Base-by-base conservation (phyloP, 2,113 vertebrate species). In the Dissostichus mawsoni region DNA sequence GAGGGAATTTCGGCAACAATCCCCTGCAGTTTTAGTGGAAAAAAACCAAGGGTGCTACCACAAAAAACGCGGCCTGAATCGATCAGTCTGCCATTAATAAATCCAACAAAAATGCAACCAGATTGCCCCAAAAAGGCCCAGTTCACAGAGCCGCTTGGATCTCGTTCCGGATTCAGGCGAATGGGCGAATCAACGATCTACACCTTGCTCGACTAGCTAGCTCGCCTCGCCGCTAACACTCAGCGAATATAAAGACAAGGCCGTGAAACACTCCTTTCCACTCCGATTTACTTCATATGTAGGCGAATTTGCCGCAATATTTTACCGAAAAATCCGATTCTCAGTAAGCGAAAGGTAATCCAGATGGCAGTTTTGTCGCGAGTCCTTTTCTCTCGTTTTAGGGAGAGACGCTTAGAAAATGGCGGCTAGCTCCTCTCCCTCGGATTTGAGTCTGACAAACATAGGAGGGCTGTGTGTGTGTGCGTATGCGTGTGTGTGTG, bases 351-450 rank as follows among this genome's bases (percentile, higher is more conserved):
- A 68, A 66, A 50, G 13, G 74, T 80, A 82, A 66, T 88, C 80
- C 79, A 73, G 76, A 68, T 47, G 83, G 88, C 78, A 47, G 84
- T 87, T 87, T 90, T 59, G 83, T 53, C 81, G 91, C 81, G 83
- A 88, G 90, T 57, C 78, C 83, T 93, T 92, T 94, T 92, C 92
- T 93, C 89, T 91, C 88, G 90, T 94, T 95, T 92, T 94, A 93
- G 95, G 94, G 94, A 96, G 95, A 95, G 95, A 96, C 95, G 96
- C 94, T 95, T 91, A 94, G 96, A 96, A 97, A 96, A 97, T 97
- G 96, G 96, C 96, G 96, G 96, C 96, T 95, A 92, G 92, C 95
- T 94, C 94, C 94, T 96, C 95, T 95, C 96, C 95, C 96, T 96
- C 96, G 95, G 96, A 95, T 96, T 90, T 94, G 92, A 95, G 94